Base-by-base conservation (phyloP, 2,888 invertebrate genomes). In the Sisyra terminalis region DNA sequence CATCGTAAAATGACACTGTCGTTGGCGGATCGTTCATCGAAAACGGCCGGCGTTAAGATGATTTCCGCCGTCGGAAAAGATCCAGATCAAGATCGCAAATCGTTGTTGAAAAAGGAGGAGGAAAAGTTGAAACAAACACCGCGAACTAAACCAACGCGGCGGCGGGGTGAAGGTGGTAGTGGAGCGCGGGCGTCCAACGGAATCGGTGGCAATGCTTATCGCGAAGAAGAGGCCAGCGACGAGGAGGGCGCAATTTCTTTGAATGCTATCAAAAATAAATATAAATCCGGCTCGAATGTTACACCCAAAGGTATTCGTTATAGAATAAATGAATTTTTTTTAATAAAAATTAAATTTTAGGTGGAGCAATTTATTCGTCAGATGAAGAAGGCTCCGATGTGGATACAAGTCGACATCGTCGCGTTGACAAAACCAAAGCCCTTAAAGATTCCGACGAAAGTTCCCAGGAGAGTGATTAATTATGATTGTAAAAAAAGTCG, bases 1-100 rank as follows among this genome's bases (percentile, higher is more conserved):
- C 97, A 98, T 62, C 77, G 94, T 50, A 98, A 98, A 73, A 96
- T 98, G 86, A 98, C 97, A 0, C 73, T 97, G 64, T 96, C 94
- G 0, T 69, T 97, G 50, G 97, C 97, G 0, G 97, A 98, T 64
- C 73, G 94, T 42, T 86, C 90, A 35, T 81, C 87, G 40, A 94
- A 94, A 64, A 86, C 90, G 0, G 81, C 85, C 1, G 90, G 92
- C 40, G 96, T 98, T 55, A 94, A 96, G 66, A 90, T 98, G 44
- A 66, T 98, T 50, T 90, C 93, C 1, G 89, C 88, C 61, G 88
- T 92, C 31, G 92, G 90, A 4, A 74, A 75, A 47, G 94, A 98
- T 65, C 98, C 98, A 0, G 97, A 97, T 56, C 83, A 87, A 9
- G 86, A 93, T 57, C 75, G 92, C 57, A 78, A 78, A 42, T 86